Evolutionary conservation across 2,797 vertebrate genomes (phyloP).

Genomic region (Tokudaia muenninki): DNA sequence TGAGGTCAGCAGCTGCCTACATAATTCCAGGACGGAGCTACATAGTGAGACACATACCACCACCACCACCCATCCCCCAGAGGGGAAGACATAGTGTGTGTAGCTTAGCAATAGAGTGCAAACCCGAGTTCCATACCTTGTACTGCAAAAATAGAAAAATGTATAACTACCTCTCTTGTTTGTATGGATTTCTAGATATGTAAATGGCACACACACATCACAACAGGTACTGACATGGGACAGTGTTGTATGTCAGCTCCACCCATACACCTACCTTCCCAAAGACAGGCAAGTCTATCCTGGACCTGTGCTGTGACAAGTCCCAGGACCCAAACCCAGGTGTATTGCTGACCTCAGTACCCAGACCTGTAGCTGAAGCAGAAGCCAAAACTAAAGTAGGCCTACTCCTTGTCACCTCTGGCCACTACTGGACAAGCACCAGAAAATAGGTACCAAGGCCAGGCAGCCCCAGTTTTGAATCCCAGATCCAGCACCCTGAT

Average conservation of each 20-base stretch:
- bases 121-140: neutral
- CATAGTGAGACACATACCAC: neutral
- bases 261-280: neutral
- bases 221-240: neutral
- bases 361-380: neutral
- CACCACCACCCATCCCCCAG: no score
- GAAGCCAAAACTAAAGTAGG: neutral
- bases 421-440: neutral
- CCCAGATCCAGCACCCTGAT: neutral
- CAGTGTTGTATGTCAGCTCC: neutral
- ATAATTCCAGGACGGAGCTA: neutral
- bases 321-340: neutral
- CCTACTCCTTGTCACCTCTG: neutral
- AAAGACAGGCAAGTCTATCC: neutral
- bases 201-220: neutral
- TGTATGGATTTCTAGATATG: neutral
- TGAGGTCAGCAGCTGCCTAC: neutral
- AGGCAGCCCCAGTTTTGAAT: neutral
- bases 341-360: neutral
- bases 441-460: neutral
- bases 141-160: neutral
- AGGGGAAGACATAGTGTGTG: neutral
- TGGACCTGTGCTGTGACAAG: neutral
- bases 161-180: neutral
- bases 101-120: neutral